A percentile compares a stretch with the other conserved stretches of the same genome.
These are phyloP conservation scores for Drosophila tsacasi DNA, from an alignment of 1,140 invertebrate species.

Conservation along the genomic window DNA sequence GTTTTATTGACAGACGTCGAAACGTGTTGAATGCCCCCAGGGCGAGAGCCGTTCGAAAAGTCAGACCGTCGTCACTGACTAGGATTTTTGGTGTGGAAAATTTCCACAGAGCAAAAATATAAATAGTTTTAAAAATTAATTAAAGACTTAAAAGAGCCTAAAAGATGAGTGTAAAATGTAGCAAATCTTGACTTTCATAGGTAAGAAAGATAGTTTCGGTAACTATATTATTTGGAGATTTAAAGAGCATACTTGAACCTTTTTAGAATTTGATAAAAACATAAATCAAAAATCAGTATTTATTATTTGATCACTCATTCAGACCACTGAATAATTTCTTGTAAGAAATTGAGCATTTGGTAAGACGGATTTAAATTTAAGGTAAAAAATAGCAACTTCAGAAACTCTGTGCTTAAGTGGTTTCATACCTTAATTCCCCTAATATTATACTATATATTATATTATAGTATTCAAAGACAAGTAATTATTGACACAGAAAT, in stretches of 20 bases:
- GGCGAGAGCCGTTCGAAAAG: slow-evolving; percentile 20
- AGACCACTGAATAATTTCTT: neutral
- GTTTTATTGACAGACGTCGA: slow-evolving; percentile 56
- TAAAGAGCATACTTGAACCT: neutral
- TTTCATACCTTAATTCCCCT: neutral
- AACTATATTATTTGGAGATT: neutral
- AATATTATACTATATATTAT: neutral
- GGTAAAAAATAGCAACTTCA: neutral
- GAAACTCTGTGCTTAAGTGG: fast-evolving
- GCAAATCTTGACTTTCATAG: neutral
- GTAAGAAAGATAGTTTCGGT: neutral
- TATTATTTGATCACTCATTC: neutral
- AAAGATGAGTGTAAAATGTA: neutral
- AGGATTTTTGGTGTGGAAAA: neutral
- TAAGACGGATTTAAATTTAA: neutral
- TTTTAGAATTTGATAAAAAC: neutral
- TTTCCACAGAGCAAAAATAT: neutral
- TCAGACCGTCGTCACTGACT: slow-evolving; percentile 5
- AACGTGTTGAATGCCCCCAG: slow-evolving; percentile 41
- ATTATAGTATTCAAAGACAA: neutral
- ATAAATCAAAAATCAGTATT: neutral
- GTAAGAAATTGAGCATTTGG: no score
- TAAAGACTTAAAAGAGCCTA: neutral
- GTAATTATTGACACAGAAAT: neutral
- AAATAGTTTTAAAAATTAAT: neutral